Conservation (phyloP, 2,113 vertebrate genomes). For the Marmota monax region DNA sequence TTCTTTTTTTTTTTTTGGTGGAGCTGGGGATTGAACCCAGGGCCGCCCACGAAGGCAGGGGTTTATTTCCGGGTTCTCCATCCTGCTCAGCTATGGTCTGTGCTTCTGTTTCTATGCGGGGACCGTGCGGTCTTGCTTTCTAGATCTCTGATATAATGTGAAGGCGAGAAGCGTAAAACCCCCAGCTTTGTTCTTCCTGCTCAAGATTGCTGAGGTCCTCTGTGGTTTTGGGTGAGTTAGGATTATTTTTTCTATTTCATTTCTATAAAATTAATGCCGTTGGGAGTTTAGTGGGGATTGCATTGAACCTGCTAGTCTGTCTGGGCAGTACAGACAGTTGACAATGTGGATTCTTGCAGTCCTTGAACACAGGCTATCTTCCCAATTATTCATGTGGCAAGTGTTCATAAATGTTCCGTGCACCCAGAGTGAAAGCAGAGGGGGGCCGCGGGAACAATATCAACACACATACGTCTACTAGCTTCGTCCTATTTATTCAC, state of each 20-base stretch:
- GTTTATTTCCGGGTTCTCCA: background rate
- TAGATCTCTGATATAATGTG: background rate
- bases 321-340: background rate
- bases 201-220: background rate
- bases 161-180: background rate
- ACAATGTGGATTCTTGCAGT: background rate
- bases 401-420: background rate
- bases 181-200: background rate
- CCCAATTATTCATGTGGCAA: background rate
- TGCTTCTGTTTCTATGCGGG: background rate
- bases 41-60: background rate
- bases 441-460: background rate
- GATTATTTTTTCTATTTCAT: background rate
- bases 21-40: too few species aligned
- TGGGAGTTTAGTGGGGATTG: background rate
- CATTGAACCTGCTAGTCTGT: background rate
- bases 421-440: background rate
- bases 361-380: background rate
- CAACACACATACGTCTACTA: too few species aligned
- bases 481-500: too few species aligned
- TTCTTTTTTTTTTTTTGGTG: too few species aligned
- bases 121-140: background rate
- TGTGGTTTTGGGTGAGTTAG: background rate
- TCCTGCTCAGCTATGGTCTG: background rate
- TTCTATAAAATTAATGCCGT: background rate